phyloP scores from a whole-genome alignment of 2,797 vertebrate species.

The Aldrovandia affinis region DNA sequence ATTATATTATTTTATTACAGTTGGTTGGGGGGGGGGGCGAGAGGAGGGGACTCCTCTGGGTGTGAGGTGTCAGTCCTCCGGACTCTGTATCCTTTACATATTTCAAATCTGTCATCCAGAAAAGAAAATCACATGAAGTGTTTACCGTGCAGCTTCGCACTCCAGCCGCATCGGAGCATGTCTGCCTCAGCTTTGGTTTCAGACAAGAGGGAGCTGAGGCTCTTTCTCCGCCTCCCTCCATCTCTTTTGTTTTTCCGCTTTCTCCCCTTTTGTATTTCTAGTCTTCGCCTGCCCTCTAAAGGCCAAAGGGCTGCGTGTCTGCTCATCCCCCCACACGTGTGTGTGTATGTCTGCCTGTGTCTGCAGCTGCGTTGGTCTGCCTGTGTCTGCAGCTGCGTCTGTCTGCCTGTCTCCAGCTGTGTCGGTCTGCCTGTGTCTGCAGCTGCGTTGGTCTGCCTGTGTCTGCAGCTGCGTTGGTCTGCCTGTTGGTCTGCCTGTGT shows the following conservation, averaged over 20 bases:
- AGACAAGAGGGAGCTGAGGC: slow-evolving; percentile 56
- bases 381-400: slow-evolving; percentile 30
- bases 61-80: slow-evolving; percentile 17
- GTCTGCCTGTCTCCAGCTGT: slow-evolving; percentile 46
- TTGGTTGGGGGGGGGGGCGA: background rate
- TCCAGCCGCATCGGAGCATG: slow-evolving; percentile 63
- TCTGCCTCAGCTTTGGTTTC: slow-evolving; percentile 65
- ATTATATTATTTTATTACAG: slow-evolving; percentile 25
- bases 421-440: slow-evolving; percentile 43
- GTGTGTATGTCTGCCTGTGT: slow-evolving; percentile 42
- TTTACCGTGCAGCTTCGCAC: slow-evolving; percentile 68
- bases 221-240: slow-evolving; percentile 72
- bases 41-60: background rate
- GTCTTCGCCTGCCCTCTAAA: slow-evolving; percentile 99
- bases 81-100: slow-evolving; percentile 11
- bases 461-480: slow-evolving; percentile 36
- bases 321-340: too few species aligned
- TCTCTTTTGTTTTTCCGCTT: slow-evolving; percentile 77
- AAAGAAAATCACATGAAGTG: slow-evolving; percentile 40
- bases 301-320: slow-evolving; percentile 82
- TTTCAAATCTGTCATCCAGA: slow-evolving; percentile 21
- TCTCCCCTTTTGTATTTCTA: slow-evolving; percentile 75
- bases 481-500: too few species aligned
- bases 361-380: slow-evolving; percentile 44
- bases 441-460: slow-evolving; percentile 42